A percentile compares a stretch with the other conserved stretches of the same genome.
Evolutionary conservation across 2,888 invertebrate species (phyloP).

Genomic region (Leistus spinibarbis): DNA sequence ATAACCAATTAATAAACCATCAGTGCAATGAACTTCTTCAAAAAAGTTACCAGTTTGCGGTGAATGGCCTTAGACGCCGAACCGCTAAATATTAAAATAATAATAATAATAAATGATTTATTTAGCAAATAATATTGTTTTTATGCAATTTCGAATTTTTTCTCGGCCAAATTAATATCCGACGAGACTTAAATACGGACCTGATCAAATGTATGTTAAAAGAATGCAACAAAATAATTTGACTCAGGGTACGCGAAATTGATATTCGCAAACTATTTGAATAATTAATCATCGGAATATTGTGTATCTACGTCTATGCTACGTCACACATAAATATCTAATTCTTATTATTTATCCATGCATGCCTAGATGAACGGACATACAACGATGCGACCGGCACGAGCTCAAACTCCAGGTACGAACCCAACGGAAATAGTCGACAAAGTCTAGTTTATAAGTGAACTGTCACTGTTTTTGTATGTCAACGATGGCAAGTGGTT

Average conservation of each 20-base stretch:
- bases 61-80: too few relatives aligned
- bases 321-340: neutral
- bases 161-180: neutral
- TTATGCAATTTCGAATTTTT: neutral
- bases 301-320: neutral
- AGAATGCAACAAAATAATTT: neutral
- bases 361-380: neutral
- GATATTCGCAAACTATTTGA: neutral
- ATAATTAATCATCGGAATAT: neutral
- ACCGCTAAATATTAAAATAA: too few relatives aligned
- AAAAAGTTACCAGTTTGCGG: too few relatives aligned
- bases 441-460: conserved; percentile 3
- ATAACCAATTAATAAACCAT: too few relatives aligned
- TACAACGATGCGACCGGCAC: neutral
- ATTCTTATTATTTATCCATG: neutral
- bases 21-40: too few relatives aligned
- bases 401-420: neutral
- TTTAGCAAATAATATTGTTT: too few relatives aligned
- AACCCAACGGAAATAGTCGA: conserved; percentile 8
- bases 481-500: conserved; percentile 35
- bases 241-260: neutral
- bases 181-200: neutral
- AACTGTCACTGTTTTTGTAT: conserved; percentile 33
- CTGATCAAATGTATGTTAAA: neutral
- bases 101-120: too few relatives aligned